Base-by-base conservation (phyloP, 2,113 vertebrate species). In the Microtus ochrogaster region DNA sequence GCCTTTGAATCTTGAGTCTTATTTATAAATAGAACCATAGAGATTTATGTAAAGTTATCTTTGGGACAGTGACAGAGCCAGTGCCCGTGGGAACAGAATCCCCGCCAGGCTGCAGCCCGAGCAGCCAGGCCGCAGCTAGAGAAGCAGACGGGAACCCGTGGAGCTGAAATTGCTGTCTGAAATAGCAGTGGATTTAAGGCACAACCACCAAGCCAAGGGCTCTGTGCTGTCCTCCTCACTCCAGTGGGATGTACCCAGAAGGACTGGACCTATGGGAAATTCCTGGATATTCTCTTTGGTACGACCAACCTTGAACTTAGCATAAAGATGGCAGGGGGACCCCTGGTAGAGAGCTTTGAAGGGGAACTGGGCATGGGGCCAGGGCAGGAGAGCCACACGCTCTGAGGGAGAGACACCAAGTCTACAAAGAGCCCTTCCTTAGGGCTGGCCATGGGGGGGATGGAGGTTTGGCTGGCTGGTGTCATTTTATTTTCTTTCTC, bases 351-450 rank as follows among this genome's bases (percentile, higher is more conserved):
- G 47, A 41, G 85, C 24, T 28, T 44, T 74, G 70, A 76, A 61
- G 2, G 58, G 24, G 85, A 90, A 47, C 10, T 55, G 79, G 72
- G 19, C 8, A 1, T 33, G 52, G 73, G 61, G 41, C 52, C 68
- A 30, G 74, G 47, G 17, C 9, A 24, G 0, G 5, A 61, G 61
- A 58, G 39, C 8, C 77, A 39, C 10, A 30, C 1, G 2, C 39
- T 8, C 47, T 0, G 6, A 73, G 11, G 61, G 41, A 70, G 73
- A 82, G 90, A 72, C 0, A 9, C 65, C 30, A 7, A 12, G 12
- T 44, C 66, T 77, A 9, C 9, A 52, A n/a, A 66, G 84, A 44
- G 13, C 74, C 5, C 93, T 30, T 14, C 24, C 36, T 68, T 33
- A 13, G 74, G 74, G 61, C 74, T 49, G 41, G 47, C 21, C 22